Conservation (phyloP, 1,140 invertebrate genomes). For the Aricia agestis region DNA sequence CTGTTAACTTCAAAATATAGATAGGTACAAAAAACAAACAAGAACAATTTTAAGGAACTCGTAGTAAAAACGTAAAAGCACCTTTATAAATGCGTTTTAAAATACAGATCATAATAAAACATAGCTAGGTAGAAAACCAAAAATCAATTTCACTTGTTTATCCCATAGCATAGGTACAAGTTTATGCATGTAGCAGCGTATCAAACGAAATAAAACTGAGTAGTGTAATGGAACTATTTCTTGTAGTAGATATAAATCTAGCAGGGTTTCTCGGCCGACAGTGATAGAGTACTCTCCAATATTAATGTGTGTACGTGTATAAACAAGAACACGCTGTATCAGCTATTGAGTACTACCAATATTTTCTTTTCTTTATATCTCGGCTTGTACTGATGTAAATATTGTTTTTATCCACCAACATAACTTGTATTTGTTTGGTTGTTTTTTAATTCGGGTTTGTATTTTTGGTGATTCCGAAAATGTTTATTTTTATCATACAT, state of each 20-base stretch:
- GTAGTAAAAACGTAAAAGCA: too few relatives aligned
- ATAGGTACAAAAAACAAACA: too few relatives aligned
- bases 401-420: conserved; percentile 15
- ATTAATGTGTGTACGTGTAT: conserved; percentile 31
- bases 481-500: too few relatives aligned
- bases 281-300: conserved; percentile 30
- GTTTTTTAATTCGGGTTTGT: neutral
- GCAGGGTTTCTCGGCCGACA: conserved; percentile 25
- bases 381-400: neutral
- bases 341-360: conserved; percentile 7
- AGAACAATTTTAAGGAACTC: too few relatives aligned
- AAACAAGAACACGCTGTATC: conserved; percentile 24
- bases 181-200: neutral
- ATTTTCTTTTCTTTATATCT: conserved; percentile 10
- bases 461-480: neutral
- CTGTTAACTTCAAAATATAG: too few relatives aligned
- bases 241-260: conserved; percentile 31
- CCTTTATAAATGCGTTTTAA: too few relatives aligned
- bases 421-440: neutral
- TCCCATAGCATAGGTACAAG: conserved; percentile 12
- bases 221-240: conserved; percentile 28
- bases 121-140: neutral
- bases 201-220: conserved; percentile 1
- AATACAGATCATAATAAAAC: too few relatives aligned
- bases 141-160: neutral